phyloP scores from a whole-genome alignment of 2,113 vertebrate genomes.

The Phyllopteryx taeniolatus region DNA sequence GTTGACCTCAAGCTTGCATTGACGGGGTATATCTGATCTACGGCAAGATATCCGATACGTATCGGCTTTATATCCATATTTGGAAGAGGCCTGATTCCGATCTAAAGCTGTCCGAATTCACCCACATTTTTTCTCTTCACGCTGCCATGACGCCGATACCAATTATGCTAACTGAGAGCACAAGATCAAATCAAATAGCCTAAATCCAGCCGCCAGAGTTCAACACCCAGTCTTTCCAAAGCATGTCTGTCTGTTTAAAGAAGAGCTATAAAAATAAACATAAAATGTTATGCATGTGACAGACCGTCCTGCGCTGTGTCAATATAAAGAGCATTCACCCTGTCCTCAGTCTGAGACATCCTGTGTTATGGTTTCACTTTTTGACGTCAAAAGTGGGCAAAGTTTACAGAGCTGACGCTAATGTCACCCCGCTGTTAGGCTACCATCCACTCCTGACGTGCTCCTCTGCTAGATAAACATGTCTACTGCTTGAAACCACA shows the following conservation, averaged over 20 bases:
- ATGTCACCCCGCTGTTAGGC: conserved; percentile 33
- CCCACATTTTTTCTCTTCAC: too few species aligned
- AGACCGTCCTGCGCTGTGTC: conserved; percentile 31
- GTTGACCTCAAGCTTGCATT: too few species aligned
- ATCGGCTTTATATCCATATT: too few species aligned
- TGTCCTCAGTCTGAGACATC: conserved; percentile 27
- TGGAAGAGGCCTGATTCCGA: too few species aligned
- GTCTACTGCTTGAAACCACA: conserved; percentile 31
- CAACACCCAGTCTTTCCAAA: conserved; percentile 18
- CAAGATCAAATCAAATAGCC: neutral
- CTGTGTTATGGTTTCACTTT: conserved; percentile 38
- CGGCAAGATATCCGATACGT: too few species aligned
- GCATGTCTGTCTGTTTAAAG: conserved; percentile 18
- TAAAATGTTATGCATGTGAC: conserved; percentile 30
- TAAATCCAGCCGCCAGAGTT: neutral
- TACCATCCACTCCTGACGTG: conserved; percentile 30
- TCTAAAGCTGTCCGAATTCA: too few species aligned
- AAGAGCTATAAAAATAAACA: conserved; percentile 39
- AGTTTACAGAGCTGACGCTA: conserved; percentile 41
- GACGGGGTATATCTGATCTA: too few species aligned
- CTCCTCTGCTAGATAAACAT: conserved; percentile 46
- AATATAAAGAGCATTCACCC: conserved; percentile 31
- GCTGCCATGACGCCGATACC: neutral
- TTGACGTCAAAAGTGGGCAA: conserved; percentile 48
- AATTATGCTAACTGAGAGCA: neutral